These are phyloP conservation scores for Chrysochloris asiatica DNA, from an alignment of 2,113 vertebrate genomes.

Conservation along the genomic window DNA sequence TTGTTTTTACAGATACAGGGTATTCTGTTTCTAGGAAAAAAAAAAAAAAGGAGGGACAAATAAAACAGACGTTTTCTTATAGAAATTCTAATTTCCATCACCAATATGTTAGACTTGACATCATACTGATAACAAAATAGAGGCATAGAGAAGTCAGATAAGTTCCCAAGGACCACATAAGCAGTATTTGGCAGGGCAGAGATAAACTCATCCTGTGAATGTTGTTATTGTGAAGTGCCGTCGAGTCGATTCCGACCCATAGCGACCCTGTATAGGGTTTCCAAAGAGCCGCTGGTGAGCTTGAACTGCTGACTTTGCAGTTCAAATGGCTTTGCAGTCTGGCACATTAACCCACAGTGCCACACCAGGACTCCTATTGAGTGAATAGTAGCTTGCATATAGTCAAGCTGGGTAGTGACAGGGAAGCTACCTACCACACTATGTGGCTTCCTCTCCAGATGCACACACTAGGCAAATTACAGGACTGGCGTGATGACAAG, in stretches of 20 bases:
- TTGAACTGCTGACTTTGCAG: too few species aligned
- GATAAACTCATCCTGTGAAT: too few species aligned
- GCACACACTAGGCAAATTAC: background rate
- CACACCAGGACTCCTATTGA: too few species aligned
- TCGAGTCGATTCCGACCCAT: too few species aligned
- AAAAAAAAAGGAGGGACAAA: background rate
- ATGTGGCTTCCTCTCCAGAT: background rate
- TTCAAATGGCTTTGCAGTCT: too few species aligned
- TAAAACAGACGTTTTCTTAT: background rate
- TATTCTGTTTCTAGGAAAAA: too few species aligned
- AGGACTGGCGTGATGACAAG: background rate
- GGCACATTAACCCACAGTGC: too few species aligned
- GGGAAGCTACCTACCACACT: background rate
- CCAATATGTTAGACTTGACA: background rate
- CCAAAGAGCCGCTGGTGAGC: too few species aligned
- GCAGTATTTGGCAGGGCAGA: background rate
- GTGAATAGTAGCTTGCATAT: background rate
- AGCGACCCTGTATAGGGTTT: too few species aligned
- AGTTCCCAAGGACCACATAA: background rate
- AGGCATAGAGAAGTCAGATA: background rate
- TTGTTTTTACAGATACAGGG: too few species aligned
- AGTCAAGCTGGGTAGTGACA: background rate
- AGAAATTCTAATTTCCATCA: background rate
- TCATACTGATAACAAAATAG: background rate
- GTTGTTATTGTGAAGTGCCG: too few species aligned